A percentile compares a stretch with the other conserved stretches of the same genome.
phyloP scores from a whole-genome alignment of 2,888 invertebrate genomes.

The Acrobasis repandana region DNA sequence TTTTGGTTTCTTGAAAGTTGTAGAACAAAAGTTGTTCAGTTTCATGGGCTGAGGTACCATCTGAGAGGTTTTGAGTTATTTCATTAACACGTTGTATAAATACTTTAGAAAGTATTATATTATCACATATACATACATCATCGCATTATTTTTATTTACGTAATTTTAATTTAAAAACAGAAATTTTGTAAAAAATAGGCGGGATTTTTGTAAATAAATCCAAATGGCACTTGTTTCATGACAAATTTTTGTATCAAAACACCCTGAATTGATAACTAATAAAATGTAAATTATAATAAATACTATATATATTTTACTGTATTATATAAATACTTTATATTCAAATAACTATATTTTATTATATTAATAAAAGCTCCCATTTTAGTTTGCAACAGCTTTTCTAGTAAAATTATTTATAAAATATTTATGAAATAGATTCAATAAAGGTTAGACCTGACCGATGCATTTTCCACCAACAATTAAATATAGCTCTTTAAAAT shows the following conservation, averaged over 20 bases:
- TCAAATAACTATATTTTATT: neutral
- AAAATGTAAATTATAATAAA: neutral
- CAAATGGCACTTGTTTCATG: conserved; percentile 14
- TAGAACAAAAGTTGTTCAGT: no score
- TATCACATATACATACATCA: no score
- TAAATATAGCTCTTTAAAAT: no score
- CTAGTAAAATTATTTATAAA: neutral
- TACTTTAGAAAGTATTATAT: no score
- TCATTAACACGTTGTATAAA: no score
- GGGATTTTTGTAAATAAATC: neutral
- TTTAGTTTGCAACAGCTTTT: neutral
- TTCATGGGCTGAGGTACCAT: no score
- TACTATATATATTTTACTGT: neutral
- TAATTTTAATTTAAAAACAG: neutral
- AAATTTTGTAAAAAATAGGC: conserved; percentile 5
- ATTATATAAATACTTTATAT: neutral
- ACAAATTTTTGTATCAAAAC: conserved; percentile 9
- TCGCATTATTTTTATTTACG: no score
- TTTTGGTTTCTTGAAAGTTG: no score
- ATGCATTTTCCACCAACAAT: neutral
- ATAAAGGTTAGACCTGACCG: neutral
- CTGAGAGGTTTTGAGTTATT: no score
- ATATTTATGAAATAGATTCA: neutral
- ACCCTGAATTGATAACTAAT: neutral
- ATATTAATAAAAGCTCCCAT: neutral